Percentiles rank a stretch among this genome's conserved stretches.
These are phyloP conservation scores for Andrena dorsata DNA, from an alignment of 2,888 invertebrate species.

Conservation along the genomic window DNA sequence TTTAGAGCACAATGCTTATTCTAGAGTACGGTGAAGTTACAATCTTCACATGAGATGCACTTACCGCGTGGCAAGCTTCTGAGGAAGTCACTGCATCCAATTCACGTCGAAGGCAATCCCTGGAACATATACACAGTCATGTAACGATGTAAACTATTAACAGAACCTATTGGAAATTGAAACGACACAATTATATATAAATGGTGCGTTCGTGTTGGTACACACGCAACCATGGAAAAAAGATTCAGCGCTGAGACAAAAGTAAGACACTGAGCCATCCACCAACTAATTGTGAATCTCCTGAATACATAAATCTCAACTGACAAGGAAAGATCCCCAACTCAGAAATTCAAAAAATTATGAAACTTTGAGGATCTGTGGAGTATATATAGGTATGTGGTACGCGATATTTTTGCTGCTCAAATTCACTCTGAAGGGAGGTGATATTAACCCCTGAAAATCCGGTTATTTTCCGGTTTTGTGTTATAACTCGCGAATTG, in stretches of 20 bases:
- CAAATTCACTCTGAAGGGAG: too few relatives aligned
- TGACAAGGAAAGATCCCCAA: too few relatives aligned
- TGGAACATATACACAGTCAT: conserved; percentile 59
- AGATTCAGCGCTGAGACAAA: not conserved
- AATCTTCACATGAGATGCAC: conserved; percentile 39
- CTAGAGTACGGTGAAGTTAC: not conserved
- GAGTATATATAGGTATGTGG: too few relatives aligned
- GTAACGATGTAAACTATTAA: conserved; percentile 38
- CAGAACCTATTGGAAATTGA: conserved; percentile 41
- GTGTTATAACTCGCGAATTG: too few relatives aligned
- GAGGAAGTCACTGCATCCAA: conserved; percentile 70
- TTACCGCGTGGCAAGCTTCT: conserved; percentile 63
- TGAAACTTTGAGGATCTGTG: too few relatives aligned
- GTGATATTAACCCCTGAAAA: too few relatives aligned
- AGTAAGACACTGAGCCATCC: too few relatives aligned
- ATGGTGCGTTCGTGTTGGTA: not conserved
- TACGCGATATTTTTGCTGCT: too few relatives aligned
- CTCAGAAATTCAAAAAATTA: too few relatives aligned
- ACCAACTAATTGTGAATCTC: too few relatives aligned
- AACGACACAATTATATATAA: conserved; percentile 26
- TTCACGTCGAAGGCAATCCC: conserved; percentile 66
- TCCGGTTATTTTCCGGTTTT: too few relatives aligned
- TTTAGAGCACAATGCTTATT: not conserved
- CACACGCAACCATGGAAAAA: not conserved
- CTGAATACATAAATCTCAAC: too few relatives aligned